Conservation (phyloP, 2,888 invertebrate species). For the Entomobrya proxima region DNA sequence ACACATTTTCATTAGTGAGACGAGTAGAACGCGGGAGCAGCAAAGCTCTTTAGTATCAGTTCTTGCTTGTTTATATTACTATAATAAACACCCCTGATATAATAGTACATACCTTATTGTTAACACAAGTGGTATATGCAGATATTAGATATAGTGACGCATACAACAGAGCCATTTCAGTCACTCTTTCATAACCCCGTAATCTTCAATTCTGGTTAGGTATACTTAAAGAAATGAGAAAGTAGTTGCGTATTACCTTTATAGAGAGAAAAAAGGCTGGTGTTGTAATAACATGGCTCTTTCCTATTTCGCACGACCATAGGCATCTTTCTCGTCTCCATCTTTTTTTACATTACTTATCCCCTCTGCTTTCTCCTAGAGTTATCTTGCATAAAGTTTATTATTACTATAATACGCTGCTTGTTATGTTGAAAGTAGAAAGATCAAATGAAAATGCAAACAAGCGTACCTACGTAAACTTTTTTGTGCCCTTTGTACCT, state of each 20-base stretch:
- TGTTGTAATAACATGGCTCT: slow-evolving; percentile 14
- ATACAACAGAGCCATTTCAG: background rate
- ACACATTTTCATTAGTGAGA: slow-evolving; percentile 55
- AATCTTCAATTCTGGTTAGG: slow-evolving; percentile 21
- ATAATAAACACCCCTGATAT: background rate
- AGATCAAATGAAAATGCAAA: slow-evolving; percentile 43
- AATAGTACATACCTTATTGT: background rate
- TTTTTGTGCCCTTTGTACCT: background rate
- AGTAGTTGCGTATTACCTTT: slow-evolving; percentile 7
- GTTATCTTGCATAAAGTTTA: background rate
- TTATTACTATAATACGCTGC: too few relatives aligned
- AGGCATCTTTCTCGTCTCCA: background rate
- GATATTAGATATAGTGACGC: background rate
- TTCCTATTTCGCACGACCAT: too few relatives aligned
- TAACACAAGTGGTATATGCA: background rate
- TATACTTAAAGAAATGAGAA: slow-evolving; percentile 37
- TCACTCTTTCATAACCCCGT: background rate
- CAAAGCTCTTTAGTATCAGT: slow-evolving; percentile 28
- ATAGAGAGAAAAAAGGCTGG: background rate
- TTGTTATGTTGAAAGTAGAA: background rate
- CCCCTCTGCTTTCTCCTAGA: background rate
- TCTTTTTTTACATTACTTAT: background rate
- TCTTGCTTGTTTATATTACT: background rate
- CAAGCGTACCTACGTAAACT: slow-evolving; percentile 8
- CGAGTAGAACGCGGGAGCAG: slow-evolving; percentile 13